Evolutionary conservation across 2,888 invertebrate genomes (phyloP).

Genomic region (Psylliodes chrysocephalus): DNA sequence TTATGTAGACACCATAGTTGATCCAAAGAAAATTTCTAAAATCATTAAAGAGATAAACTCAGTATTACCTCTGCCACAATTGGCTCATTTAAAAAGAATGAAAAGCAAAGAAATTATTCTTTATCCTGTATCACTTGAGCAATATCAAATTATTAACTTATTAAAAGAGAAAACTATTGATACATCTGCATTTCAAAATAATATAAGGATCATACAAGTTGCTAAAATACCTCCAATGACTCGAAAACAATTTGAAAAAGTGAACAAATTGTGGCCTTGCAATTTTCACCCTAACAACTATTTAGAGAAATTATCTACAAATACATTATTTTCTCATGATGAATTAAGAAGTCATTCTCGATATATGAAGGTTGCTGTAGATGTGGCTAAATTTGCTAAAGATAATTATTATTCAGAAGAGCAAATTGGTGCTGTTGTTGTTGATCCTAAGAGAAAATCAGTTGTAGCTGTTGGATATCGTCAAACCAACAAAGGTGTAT

Average conservation of each 20-base stretch:
- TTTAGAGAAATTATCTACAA: constrained; percentile 74
- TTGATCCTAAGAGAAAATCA: constrained; percentile 75
- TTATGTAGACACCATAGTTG: constrained; percentile 70
- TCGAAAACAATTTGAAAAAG: constrained; percentile 72
- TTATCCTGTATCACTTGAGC: constrained; percentile 56
- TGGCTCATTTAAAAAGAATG: constrained; percentile 81
- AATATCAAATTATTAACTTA: constrained; percentile 51
- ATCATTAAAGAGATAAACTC: constrained; percentile 71
- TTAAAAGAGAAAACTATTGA: constrained; percentile 67
- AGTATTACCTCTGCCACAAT: constrained; percentile 69
- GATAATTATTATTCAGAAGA: constrained; percentile 43
- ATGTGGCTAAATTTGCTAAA: constrained; percentile 62
- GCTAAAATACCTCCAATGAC: constrained; percentile 73
- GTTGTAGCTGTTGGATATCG: constrained; percentile 76
- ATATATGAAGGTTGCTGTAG: constrained; percentile 71
- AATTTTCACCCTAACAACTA: constrained; percentile 85
- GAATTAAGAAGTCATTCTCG: constrained; percentile 69
- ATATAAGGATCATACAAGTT: constrained; percentile 69
- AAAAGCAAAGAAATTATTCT: constrained; percentile 71
- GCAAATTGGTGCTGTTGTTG: constrained; percentile 68
- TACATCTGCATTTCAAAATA: constrained; percentile 65
- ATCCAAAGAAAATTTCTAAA: constrained; percentile 72
- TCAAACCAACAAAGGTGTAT: constrained; percentile 71
- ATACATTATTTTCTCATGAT: constrained; percentile 68
- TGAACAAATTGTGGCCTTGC: constrained; percentile 78